Evolutionary conservation across 2,797 vertebrate species (phyloP), one percentile per base, ranked within the genome.

Genomic region (Phoeniculus purpureus): DNA sequence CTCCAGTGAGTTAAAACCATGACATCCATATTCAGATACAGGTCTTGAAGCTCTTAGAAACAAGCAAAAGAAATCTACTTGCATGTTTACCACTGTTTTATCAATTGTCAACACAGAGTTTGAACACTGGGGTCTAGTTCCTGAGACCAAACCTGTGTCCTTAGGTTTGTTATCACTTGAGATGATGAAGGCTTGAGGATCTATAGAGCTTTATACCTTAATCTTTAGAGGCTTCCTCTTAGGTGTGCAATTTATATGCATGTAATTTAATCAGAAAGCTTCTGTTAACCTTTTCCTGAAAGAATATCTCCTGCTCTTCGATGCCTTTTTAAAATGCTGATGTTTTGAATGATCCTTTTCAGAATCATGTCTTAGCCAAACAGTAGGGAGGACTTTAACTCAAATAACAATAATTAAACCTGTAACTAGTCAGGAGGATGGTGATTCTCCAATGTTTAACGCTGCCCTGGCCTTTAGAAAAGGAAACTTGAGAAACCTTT

Each of bases 371-470:
- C 47, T 31, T 67, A 77, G 75, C 75, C 84, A 89, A 94, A 65
- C 84, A 59, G 81, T 54, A 93, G 81, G 54, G 65, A 90, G 54
- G 80, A 82, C 81, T 92, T 92, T 95, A 81, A 75, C 88, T 93
- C 74, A 65, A 93, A 55, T 64, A 90, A 87, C 81, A 94, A 88
- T 86, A 95, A 86, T 92, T 93, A 95, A 94, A 88, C 72, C 37
- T 89, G 87, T 80, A 92, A 80, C 75, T 0, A 0, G 43, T 89
- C 82, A 34, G 29, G 26, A 78, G 73, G 52, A 40, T 90, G 70
- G 68, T 51, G 43, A 71, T 81, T 92, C 81, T 92, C 25, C 20
- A 72, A 59, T 65, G 84, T 80, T 92, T 93, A 94, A 65, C 91
- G 32, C 82, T 0, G 0, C n/a, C 29, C 21, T 94, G 51, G 48